Percentiles rank a stretch among this genome's conserved stretches.
Conservation (phyloP, 2,888 invertebrate species). For the Lymantria monacha region DNA sequence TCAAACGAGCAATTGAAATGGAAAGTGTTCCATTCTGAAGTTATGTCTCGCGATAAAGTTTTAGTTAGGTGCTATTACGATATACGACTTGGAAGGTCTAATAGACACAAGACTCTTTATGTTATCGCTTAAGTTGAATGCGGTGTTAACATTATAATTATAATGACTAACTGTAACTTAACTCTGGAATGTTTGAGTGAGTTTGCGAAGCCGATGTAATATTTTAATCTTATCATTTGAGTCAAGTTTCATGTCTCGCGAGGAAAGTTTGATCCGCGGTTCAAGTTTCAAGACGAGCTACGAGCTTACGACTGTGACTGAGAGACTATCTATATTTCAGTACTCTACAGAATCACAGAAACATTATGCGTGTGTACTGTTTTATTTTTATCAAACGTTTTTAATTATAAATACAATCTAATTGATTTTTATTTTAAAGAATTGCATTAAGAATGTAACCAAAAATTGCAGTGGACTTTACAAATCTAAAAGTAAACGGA, state of each 20-base stretch:
- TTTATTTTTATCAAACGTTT: no score
- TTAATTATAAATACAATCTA: no score
- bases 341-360: slow-evolving; percentile 8
- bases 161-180: slow-evolving; percentile 46
- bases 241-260: slow-evolving; percentile 72
- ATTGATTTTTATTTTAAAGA: no score
- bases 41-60: slow-evolving; percentile 39
- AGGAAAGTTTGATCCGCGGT: slow-evolving; percentile 71
- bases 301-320: slow-evolving; percentile 61
- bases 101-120: slow-evolving; percentile 41
- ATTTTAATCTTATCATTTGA: slow-evolving; percentile 77
- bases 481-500: no score
- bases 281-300: slow-evolving; percentile 63
- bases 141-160: slow-evolving; percentile 46
- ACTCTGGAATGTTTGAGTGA: slow-evolving; percentile 51
- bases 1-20: slow-evolving; percentile 32
- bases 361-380: not conserved
- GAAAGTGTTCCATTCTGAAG: slow-evolving; percentile 37
- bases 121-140: slow-evolving; percentile 38
- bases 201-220: slow-evolving; percentile 67
- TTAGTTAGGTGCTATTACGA: slow-evolving; percentile 36
- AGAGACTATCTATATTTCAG: slow-evolving; percentile 25
- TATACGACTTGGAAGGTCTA: slow-evolving; percentile 35
- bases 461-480: no score
- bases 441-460: no score